Evolutionary conservation across 2,888 invertebrate genomes (phyloP).

Genomic region (Ashinkailepas kermadecensis): DNA sequence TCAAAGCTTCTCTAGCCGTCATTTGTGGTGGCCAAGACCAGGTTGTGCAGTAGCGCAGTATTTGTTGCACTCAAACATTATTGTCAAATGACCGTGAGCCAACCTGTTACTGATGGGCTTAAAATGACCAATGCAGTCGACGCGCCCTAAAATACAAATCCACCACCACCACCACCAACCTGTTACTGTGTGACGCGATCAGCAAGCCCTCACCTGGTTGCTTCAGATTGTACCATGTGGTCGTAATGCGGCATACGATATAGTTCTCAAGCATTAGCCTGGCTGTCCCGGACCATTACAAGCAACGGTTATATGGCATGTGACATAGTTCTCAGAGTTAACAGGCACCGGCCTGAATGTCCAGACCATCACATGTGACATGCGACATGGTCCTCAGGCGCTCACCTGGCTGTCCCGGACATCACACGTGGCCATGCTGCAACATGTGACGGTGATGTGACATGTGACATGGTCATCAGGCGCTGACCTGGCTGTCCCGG

Average conservation of each 20-base stretch:
- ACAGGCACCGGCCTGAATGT: slow-evolving; percentile 94
- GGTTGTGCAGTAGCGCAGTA: too few species aligned
- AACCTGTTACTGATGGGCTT: not conserved
- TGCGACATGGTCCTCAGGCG: slow-evolving; percentile 52
- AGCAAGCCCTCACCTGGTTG: slow-evolving; percentile 85
- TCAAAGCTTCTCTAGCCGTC: too few species aligned
- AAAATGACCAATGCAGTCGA: too few species aligned
- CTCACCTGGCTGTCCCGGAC: slow-evolving; percentile 90
- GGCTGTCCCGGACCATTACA: slow-evolving; percentile 84
- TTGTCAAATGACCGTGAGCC: too few species aligned
- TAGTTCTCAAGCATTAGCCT: slow-evolving; percentile 74
- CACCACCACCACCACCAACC: too few species aligned
- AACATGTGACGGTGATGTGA: not conserved
- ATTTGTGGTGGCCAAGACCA: too few species aligned
- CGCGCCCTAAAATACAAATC: too few species aligned
- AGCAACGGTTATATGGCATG: not conserved
- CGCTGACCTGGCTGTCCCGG: slow-evolving; percentile 87
- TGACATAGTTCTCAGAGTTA: slow-evolving; percentile 45
- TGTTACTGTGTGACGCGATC: not conserved
- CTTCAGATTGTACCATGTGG: slow-evolving; percentile 53
- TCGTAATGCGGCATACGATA: not conserved
- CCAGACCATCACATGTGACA: too few species aligned
- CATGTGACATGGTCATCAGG: slow-evolving; percentile 46
- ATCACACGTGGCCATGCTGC: slow-evolving; percentile 51
- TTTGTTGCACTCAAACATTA: too few species aligned